Evolutionary conservation across 2,113 vertebrate species (phyloP), one percentile per base, ranked within the genome.

Genomic region (Monopterus albus): DNA sequence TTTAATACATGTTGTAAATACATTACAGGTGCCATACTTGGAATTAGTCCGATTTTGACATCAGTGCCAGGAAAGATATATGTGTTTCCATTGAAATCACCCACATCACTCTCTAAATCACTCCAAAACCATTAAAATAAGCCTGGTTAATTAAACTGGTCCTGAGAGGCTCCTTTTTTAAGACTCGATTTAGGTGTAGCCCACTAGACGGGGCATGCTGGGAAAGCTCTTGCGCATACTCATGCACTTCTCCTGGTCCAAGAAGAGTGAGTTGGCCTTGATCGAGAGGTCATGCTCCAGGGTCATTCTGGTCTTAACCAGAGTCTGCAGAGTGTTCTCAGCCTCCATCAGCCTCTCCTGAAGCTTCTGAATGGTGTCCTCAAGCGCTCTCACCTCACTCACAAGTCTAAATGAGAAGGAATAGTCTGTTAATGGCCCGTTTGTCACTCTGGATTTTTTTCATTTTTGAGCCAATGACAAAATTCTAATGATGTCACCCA

Each of bases 161-260:
- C 5, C 7, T 18, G 7, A 6, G 26, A 25, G 6, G 7, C 2
- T 46, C 6, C 0, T 10, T n/a, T 26, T 21, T 6, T 31, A 46
- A 35, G 7, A 17, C 18, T 7, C 10, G 25, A 28, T 58, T 58
- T 94, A 99, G 1, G 93, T 87, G 18, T 91, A 96, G 7, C 96
- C 95, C 50, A 95, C 91, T 76, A 98, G 90, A 5, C 95, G 92
- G 0, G 89, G 90, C 0, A 94, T 94, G 88, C 92, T 96, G 83
- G 96, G 96, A 68, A 95, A 98, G 75, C 84, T 95, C 87, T 93
- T 96, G 39, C 95, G 93, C 92, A 97, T 95, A 55, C 95, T 94
- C 98, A 98, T 95, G 88, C 97, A 98, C 74, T 95, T 96, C 61
- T 98, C 96, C 90, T 97, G 95, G 83, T 99, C 96, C 1, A 99